Evolutionary conservation across 1,140 invertebrate species (phyloP).

Genomic region (Habropoda laboriosa): DNA sequence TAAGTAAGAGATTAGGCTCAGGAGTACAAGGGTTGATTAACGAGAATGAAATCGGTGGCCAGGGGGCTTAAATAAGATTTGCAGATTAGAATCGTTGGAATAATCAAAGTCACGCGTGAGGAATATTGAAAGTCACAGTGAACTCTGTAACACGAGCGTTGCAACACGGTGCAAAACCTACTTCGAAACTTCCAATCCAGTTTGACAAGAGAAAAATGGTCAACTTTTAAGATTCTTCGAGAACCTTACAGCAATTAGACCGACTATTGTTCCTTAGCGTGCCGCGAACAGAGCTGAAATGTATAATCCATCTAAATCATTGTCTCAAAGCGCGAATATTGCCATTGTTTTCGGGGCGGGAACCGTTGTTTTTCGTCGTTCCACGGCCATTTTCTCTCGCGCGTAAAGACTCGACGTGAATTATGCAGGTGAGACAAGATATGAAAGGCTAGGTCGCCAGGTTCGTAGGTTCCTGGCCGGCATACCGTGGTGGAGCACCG

Average conservation of each 20-base stretch:
- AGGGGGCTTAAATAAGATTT: no score
- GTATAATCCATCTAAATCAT: neutral
- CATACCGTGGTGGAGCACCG: constrained; percentile 57
- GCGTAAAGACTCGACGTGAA: constrained; percentile 46
- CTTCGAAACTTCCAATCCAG: neutral
- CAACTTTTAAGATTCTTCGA: neutral
- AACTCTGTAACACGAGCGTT: no score
- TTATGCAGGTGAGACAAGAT: constrained; percentile 62
- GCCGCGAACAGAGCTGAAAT: neutral
- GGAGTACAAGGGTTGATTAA: no score
- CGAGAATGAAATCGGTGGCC: no score
- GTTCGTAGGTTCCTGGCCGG: constrained; percentile 67
- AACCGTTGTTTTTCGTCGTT: constrained; percentile 10
- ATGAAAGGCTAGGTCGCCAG: constrained; percentile 67
- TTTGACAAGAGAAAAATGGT: neutral
- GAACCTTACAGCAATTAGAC: neutral
- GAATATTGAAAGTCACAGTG: no score
- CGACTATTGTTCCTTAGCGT: constrained; percentile 1
- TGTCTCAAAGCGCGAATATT: neutral
- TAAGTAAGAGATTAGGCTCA: no score
- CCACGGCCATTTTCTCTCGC: neutral
- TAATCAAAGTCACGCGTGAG: no score
- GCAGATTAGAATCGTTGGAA: no score
- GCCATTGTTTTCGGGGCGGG: constrained; percentile 11
- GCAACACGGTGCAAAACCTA: no score